Conservation (phyloP, 2,797 vertebrate species). For the Onychomys leucogaster region DNA sequence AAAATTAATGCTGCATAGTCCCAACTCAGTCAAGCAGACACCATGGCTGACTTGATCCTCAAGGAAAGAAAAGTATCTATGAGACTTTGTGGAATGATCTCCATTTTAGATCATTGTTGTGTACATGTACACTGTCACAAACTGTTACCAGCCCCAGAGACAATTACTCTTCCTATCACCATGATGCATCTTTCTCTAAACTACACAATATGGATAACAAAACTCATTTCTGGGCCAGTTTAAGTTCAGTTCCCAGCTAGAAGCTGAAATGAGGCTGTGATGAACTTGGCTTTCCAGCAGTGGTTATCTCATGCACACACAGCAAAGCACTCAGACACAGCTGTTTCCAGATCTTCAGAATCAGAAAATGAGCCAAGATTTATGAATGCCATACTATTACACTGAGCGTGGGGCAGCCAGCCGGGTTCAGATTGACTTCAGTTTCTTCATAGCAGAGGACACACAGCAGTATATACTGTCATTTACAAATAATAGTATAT, state of each 20-base stretch:
- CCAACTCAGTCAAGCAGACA: neutral
- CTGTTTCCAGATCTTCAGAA: conserved; percentile 38
- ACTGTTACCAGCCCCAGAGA: conserved; percentile 58
- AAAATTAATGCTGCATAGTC: conserved; percentile 22
- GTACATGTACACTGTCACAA: neutral
- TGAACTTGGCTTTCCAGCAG: conserved; percentile 76
- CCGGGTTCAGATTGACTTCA: conserved; percentile 47
- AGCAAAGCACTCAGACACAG: conserved; percentile 1
- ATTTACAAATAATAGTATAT: conserved; percentile 11
- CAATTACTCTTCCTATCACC: conserved; percentile 67
- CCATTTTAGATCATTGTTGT: conserved; percentile 37
- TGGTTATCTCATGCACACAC: conserved; percentile 65
- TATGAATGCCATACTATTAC: neutral
- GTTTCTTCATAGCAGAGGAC: conserved; percentile 19
- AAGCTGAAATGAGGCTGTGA: conserved; percentile 79
- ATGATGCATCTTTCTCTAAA: conserved; percentile 34
- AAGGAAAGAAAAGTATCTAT: neutral
- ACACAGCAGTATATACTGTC: neutral
- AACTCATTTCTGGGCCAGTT: conserved; percentile 79
- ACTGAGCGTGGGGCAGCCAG: neutral
- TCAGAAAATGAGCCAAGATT: neutral
- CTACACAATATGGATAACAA: conserved; percentile 70
- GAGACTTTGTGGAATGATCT: neutral
- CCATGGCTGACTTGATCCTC: neutral
- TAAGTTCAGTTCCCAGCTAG: conserved; percentile 80